These are phyloP conservation scores for Charanyca ferruginea DNA, from an alignment of 2,888 invertebrate genomes.

Conservation along the genomic window DNA sequence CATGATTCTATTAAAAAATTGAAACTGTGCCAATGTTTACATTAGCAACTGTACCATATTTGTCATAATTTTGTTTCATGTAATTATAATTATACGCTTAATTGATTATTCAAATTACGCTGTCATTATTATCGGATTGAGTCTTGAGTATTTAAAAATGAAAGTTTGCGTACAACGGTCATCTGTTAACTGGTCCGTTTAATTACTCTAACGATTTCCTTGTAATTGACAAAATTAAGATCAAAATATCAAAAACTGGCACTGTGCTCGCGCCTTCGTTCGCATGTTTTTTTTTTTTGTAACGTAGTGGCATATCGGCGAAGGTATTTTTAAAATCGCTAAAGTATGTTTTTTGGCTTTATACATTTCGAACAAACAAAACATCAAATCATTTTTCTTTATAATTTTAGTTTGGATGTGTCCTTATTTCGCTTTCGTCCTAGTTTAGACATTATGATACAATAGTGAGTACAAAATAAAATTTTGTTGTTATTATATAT, in stretches of 20 bases:
- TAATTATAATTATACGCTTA: slow-evolving; percentile 57
- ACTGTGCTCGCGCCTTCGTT: too few relatives aligned
- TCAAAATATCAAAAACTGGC: too few relatives aligned
- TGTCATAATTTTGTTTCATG: slow-evolving; percentile 49
- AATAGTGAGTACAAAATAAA: not conserved
- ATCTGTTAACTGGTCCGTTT: slow-evolving; percentile 50
- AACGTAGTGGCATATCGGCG: too few relatives aligned
- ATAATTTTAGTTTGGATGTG: too few relatives aligned
- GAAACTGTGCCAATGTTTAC: slow-evolving; percentile 29
- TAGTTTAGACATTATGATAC: not conserved
- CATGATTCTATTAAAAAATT: slow-evolving; percentile 12
- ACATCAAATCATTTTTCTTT: too few relatives aligned
- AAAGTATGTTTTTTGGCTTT: too few relatives aligned
- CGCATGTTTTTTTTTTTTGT: too few relatives aligned
- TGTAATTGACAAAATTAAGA: slow-evolving; percentile 10
- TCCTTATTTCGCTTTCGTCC: not conserved
- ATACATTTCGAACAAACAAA: too few relatives aligned
- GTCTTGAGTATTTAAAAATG: slow-evolving; percentile 54
- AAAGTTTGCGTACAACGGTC: slow-evolving; percentile 48
- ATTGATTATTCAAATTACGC: slow-evolving; percentile 59
- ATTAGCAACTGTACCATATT: slow-evolving; percentile 44
- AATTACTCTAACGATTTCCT: slow-evolving; percentile 41
- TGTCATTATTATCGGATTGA: slow-evolving; percentile 53
- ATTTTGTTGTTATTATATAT: not conserved
- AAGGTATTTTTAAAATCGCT: too few relatives aligned